Conservation (phyloP, 1,140 invertebrate species). For the Lerema accius region DNA sequence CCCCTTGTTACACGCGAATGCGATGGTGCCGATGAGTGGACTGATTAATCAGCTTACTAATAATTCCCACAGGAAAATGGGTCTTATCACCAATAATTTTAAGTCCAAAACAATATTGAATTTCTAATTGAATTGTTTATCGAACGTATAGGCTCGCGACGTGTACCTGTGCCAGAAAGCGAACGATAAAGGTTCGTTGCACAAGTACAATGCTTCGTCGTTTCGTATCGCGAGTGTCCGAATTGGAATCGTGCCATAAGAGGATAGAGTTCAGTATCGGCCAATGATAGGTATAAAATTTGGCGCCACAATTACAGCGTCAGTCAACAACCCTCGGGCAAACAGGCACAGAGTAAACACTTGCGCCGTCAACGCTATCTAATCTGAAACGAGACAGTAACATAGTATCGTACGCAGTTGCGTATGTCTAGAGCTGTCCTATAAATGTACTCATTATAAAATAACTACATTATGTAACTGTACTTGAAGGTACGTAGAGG, state of each 20-base stretch:
- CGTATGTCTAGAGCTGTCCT: no score
- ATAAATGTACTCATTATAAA: no score
- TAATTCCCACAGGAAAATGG: not conserved
- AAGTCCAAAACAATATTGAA: not conserved
- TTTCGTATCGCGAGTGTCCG: conserved; percentile 8
- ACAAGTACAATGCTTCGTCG: conserved; percentile 14
- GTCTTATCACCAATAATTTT: not conserved
- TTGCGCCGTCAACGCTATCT: conserved; percentile 60
- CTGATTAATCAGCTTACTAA: not conserved
- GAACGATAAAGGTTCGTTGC: conserved; percentile 16
- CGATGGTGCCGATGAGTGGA: not conserved
- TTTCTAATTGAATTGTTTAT: conserved; percentile 6
- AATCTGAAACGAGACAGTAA: conserved; percentile 62
- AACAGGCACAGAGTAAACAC: conserved; percentile 66
- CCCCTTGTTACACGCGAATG: conserved; percentile 1
- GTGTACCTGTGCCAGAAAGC: conserved; percentile 16
- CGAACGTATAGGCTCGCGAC: not conserved
- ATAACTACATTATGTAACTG: no score
- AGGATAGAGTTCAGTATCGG: conserved; percentile 43
- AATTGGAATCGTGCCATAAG: conserved; percentile 39
- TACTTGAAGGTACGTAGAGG: no score
- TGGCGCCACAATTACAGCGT: conserved; percentile 37
- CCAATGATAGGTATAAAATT: conserved; percentile 29
- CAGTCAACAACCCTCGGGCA: conserved; percentile 57
- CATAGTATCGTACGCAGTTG: conserved; percentile 30